phyloP scores from a whole-genome alignment of 2,113 vertebrate genomes.

The Lepus americanus region DNA sequence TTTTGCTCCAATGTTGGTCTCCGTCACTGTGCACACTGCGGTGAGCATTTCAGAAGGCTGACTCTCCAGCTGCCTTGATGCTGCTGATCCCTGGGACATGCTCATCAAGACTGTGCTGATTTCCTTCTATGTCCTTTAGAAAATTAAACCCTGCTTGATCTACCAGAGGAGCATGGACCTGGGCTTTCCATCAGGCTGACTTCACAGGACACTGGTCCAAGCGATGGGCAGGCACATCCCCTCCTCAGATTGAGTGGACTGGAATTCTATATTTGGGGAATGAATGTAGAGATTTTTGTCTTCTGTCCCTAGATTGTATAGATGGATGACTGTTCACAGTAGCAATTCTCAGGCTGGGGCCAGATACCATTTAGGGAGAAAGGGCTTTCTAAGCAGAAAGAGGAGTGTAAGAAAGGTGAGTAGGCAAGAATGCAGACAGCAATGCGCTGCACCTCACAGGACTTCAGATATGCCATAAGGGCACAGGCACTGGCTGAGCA shows the following conservation, averaged over 20 bases:
- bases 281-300: not conserved
- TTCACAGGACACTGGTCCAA: not conserved
- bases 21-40: not conserved
- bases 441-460: not conserved
- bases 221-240: not conserved
- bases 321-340: not conserved
- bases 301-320: constrained; percentile 27
- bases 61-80: not conserved
- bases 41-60: constrained; percentile 41
- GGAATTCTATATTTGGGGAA: not conserved
- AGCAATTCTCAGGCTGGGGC: constrained; percentile 9
- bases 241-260: not conserved
- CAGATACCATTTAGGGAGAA: not conserved
- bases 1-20: not conserved
- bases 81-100: not conserved
- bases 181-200: not conserved
- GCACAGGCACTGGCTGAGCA: too few species aligned
- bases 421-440: not conserved
- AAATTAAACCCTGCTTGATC: not conserved
- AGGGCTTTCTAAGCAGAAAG: not conserved
- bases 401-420: not conserved
- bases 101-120: not conserved
- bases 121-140: not conserved
- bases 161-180: not conserved
- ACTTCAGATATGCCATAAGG: not conserved